Conservation (phyloP, 1,140 invertebrate genomes). For the Ptiloglossa arizonensis region DNA sequence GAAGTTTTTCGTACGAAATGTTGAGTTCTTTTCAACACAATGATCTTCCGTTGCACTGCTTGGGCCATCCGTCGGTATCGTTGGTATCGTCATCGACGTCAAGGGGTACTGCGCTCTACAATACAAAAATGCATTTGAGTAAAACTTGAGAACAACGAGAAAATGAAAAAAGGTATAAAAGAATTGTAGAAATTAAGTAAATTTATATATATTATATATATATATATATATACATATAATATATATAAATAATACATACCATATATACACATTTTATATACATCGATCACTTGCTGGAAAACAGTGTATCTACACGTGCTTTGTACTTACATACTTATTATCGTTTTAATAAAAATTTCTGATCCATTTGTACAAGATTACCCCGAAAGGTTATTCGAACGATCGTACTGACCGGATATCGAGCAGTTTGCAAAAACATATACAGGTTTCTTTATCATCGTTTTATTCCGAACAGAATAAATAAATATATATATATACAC, state of each 20-base stretch:
- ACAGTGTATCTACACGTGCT: slow-evolving; percentile 41
- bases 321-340: slow-evolving; percentile 43
- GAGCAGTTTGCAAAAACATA: slow-evolving; percentile 25
- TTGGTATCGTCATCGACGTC: slow-evolving; percentile 22
- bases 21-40: background rate
- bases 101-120: slow-evolving; percentile 18
- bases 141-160: background rate
- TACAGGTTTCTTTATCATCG: slow-evolving; percentile 47
- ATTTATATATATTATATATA: slow-evolving; percentile 31
- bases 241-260: slow-evolving; percentile 13
- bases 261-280: slow-evolving; percentile 37
- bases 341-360: slow-evolving; percentile 42
- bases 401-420: background rate
- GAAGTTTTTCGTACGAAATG: background rate
- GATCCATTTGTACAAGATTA: slow-evolving; percentile 21
- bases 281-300: slow-evolving; percentile 27
- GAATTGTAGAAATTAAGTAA: slow-evolving; percentile 41
- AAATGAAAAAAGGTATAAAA: slow-evolving; percentile 22
- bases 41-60: background rate
- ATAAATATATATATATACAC: slow-evolving; percentile 40
- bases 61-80: background rate
- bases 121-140: background rate
- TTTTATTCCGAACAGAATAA: slow-evolving; percentile 69
- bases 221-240: slow-evolving; percentile 15
- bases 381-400: background rate